These are phyloP conservation scores for Pachyseris speciosa DNA, from an alignment of 64 coral and sea anemone species.

Conservation along the genomic window DNA sequence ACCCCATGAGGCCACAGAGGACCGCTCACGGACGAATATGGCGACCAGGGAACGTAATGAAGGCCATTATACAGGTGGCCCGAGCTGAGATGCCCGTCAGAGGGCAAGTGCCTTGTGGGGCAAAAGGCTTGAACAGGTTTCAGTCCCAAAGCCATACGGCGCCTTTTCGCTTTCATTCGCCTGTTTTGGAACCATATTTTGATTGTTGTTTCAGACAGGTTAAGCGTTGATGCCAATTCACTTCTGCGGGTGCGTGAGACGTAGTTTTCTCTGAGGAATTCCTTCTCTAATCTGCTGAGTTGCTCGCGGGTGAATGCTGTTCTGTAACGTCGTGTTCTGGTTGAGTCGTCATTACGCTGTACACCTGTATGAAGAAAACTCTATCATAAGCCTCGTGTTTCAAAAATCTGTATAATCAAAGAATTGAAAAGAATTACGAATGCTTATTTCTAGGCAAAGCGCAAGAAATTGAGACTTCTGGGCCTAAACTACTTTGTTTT, in stretches of 20 bases:
- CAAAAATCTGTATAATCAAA: not conserved
- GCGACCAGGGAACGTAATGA: slow-evolving; percentile 90
- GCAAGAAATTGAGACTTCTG: too few species aligned
- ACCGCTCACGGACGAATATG: slow-evolving; percentile 70
- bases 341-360: slow-evolving; percentile 55
- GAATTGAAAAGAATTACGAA: not conserved
- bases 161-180: slow-evolving; percentile 90
- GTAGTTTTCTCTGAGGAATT: slow-evolving; percentile 92
- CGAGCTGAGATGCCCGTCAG: slow-evolving; percentile 59
- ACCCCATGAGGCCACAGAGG: slow-evolving; percentile 84
- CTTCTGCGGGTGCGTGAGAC: slow-evolving; percentile 87
- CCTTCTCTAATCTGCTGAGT: slow-evolving; percentile 88
- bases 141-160: slow-evolving; percentile 88
- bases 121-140: slow-evolving; percentile 85
- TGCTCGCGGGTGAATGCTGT: slow-evolving; percentile 93
- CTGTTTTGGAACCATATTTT: slow-evolving; percentile 98
- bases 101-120: slow-evolving; percentile 71
- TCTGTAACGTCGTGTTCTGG: slow-evolving; percentile 85
- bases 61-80: slow-evolving; percentile 84
- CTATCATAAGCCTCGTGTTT: not conserved
- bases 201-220: slow-evolving; percentile 93
- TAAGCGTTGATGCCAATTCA: slow-evolving; percentile 81
- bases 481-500: too few species aligned
- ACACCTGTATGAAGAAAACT: slow-evolving; percentile 1
- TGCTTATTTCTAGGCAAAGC: too few species aligned